A percentile compares a stretch with the other conserved stretches of the same genome.
These are phyloP conservation scores for Centropyge bicolor DNA, from an alignment of 2,797 vertebrate genomes.

Conservation along the genomic window DNA sequence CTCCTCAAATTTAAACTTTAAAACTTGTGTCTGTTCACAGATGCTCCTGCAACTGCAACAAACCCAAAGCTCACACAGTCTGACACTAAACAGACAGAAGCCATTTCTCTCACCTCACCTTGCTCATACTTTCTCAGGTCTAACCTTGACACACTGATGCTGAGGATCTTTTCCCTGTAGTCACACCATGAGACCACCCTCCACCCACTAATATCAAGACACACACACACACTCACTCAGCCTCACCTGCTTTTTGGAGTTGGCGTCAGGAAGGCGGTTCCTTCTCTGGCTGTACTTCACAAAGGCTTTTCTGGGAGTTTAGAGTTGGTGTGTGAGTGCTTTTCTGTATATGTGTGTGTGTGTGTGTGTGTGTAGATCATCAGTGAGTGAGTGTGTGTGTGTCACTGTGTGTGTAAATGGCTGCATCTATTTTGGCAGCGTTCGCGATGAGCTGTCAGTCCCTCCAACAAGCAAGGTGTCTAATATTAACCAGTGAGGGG, in stretches of 20 bases:
- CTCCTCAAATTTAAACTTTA: constrained; percentile 36
- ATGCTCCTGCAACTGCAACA: constrained; percentile 40
- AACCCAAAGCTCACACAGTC: constrained; percentile 40
- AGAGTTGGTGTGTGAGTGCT: constrained; percentile 40
- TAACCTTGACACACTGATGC: constrained; percentile 45
- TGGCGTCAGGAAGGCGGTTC: constrained; percentile 57
- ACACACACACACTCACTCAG: constrained; percentile 37
- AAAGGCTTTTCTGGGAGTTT: constrained; percentile 62
- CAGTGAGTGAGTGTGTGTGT: constrained; percentile 50
- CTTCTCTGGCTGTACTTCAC: constrained; percentile 56
- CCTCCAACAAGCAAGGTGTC: constrained; percentile 62
- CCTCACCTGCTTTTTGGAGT: constrained; percentile 48
- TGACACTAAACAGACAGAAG: constrained; percentile 56
- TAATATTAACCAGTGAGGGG: constrained; percentile 73
- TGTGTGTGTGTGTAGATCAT: constrained; percentile 32
- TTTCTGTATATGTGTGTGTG: constrained; percentile 26
- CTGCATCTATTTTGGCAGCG: constrained; percentile 71
- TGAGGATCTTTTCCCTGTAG: constrained; percentile 31
- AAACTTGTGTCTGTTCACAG: constrained; percentile 21
- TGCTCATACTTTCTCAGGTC: constrained; percentile 53
- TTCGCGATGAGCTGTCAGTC: constrained; percentile 73
- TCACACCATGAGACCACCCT: constrained; percentile 38
- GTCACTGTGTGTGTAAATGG: constrained; percentile 40
- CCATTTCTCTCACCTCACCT: constrained; percentile 57
- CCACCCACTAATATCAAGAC: constrained; percentile 28